These are phyloP conservation scores for Neodiprion lecontei DNA, from an alignment of 1,140 invertebrate species.

Conservation along the genomic window DNA sequence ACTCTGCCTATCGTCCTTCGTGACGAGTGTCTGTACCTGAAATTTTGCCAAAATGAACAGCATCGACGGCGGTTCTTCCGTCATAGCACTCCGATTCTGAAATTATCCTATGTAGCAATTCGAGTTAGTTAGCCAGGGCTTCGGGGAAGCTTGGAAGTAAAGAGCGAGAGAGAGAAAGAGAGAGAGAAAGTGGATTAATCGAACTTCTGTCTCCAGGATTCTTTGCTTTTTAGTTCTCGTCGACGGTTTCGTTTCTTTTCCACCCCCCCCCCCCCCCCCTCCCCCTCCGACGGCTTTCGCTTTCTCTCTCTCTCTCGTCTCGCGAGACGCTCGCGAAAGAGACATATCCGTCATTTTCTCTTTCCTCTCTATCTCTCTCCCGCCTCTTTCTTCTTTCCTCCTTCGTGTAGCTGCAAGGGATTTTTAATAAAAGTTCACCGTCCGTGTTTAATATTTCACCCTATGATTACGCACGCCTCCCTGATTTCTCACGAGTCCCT, in stretches of 20 bases:
- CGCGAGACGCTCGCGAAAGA: conserved; percentile 26
- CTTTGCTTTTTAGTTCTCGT: conserved; percentile 16
- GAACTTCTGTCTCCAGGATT: not conserved
- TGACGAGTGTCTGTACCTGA: too few relatives aligned
- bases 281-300: conserved; percentile 16
- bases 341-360: conserved; percentile 42
- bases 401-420: conserved; percentile 27
- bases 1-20: too few relatives aligned
- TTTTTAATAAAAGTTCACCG: conserved; percentile 52
- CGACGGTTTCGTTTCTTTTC: conserved; percentile 19
- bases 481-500: conserved; percentile 31
- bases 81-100: too few relatives aligned
- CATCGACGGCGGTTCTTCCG: too few relatives aligned
- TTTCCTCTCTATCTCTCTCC: too few relatives aligned
- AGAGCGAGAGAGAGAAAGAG: conserved; percentile 13
- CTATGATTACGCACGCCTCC: conserved; percentile 27
- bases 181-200: conserved; percentile 7
- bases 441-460: conserved; percentile 35
- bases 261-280: conserved; percentile 10
- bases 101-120: too few relatives aligned
- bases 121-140: not conserved
- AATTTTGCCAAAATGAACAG: too few relatives aligned
- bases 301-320: conserved; percentile 16
- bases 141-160: conserved; percentile 10
- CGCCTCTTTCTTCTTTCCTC: too few relatives aligned